A percentile compares a stretch with the other conserved stretches of the same genome.
These are phyloP conservation scores for Chionomys nivalis DNA, from an alignment of 2,113 vertebrate species.

Conservation along the genomic window DNA sequence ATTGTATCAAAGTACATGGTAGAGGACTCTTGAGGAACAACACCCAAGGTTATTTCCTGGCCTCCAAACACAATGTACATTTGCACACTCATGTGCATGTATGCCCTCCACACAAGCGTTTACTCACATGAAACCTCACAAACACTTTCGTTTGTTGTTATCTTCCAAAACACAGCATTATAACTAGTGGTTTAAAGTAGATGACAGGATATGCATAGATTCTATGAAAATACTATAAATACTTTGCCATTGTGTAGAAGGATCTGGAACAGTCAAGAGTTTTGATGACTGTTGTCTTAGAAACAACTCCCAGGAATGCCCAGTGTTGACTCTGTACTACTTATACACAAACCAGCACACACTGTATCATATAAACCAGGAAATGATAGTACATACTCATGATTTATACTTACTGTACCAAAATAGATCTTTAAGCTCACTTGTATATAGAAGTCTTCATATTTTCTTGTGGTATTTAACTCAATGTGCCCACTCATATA, in stretches of 20 bases:
- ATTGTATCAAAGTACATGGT: not conserved
- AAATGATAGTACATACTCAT: not conserved
- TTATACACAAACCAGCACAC: not conserved
- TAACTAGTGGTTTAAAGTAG: not conserved
- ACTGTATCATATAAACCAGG: not conserved
- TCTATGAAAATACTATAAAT: not conserved
- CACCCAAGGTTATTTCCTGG: not conserved
- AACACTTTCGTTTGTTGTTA: not conserved
- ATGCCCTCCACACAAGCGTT: too few species aligned
- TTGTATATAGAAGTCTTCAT: not conserved
- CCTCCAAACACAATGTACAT: not conserved
- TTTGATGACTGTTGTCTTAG: not conserved
- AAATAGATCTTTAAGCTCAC: not conserved
- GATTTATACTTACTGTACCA: not conserved
- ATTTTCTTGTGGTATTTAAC: not conserved
- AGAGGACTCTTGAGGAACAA: not conserved
- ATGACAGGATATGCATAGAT: not conserved
- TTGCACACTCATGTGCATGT: accelerated
- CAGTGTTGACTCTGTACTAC: not conserved
- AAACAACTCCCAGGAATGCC: not conserved
- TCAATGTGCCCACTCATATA: not conserved
- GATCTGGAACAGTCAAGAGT: not conserved
- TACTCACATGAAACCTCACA: not conserved
- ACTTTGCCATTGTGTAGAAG: not conserved
- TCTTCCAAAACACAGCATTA: not conserved